Evolutionary conservation across 2,797 vertebrate genomes (phyloP).

Genomic region (Muraenolepis orangiensis): DNA sequence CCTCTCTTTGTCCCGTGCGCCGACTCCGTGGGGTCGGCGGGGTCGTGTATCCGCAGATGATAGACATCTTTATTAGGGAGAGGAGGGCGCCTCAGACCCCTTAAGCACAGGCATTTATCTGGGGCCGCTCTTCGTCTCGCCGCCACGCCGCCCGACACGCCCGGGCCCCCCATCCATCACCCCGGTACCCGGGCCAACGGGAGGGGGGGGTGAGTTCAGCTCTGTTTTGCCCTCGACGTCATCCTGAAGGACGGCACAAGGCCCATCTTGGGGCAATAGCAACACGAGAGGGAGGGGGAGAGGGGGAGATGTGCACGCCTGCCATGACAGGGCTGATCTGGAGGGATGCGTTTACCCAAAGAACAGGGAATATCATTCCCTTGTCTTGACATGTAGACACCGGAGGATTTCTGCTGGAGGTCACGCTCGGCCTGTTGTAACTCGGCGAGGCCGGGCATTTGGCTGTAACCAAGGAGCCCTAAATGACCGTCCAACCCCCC

Average conservation of each 20-base stretch:
- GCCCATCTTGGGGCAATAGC: conserved; percentile 3
- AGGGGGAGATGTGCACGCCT: conserved; percentile 6
- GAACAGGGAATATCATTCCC: neutral
- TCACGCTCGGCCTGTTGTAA: neutral
- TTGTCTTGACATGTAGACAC: neutral
- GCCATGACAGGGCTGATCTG: conserved; percentile 8
- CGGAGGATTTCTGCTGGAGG: neutral
- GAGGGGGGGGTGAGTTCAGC: conserved; percentile 31
- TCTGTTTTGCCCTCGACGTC: conserved; percentile 52
- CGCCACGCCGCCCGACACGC: conserved; percentile 35
- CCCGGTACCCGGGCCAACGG: conserved; percentile 17
- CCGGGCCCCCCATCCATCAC: conserved; percentile 58
- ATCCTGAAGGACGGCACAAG: conserved; percentile 54
- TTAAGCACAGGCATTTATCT: conserved; percentile 62
- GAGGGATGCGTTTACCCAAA: neutral
- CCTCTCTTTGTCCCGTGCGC: neutral
- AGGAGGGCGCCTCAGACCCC: conserved; percentile 57
- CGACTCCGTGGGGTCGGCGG: conserved; percentile 45
- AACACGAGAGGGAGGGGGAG: conserved; percentile 6
- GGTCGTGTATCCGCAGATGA: conserved; percentile 68
- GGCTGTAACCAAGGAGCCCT: neutral
- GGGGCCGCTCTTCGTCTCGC: conserved; percentile 40
- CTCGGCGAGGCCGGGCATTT: neutral
- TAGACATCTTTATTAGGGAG: conserved; percentile 71
- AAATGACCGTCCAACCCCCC: neutral